Conservation (phyloP, 2,888 invertebrate species). For the Drosophila recens region DNA sequence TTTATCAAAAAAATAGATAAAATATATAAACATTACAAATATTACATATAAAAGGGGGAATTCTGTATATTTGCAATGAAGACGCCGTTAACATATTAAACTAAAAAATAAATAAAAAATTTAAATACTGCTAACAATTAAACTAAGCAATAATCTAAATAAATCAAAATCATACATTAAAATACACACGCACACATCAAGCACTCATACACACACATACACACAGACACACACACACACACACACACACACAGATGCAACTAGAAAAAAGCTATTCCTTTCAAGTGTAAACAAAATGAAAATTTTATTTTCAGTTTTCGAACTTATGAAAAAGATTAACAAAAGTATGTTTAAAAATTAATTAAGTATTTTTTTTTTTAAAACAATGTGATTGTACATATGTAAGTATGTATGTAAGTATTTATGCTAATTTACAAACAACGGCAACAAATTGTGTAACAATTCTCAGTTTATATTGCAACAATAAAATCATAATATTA, state of each 20-base stretch:
- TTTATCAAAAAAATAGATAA: constrained; percentile 77
- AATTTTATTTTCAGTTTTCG: constrained; percentile 47
- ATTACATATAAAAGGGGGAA: constrained; percentile 63
- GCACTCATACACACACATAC: constrained; percentile 1
- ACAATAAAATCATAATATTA: constrained; percentile 6
- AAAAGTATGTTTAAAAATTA: constrained; percentile 37
- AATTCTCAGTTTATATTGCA: constrained; percentile 41
- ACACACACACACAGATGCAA: constrained; percentile 7
- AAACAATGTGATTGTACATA: constrained; percentile 71
- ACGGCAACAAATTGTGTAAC: constrained; percentile 49
- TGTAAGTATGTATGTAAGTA: constrained; percentile 45
- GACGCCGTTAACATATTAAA: constrained; percentile 35
- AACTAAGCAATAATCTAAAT: not conserved
- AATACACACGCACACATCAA: not conserved
- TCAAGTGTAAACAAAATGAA: constrained; percentile 44
- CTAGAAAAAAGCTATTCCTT: constrained; percentile 21
- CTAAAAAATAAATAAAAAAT: constrained; percentile 1
- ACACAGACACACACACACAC: constrained; percentile 10
- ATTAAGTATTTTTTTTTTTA: constrained; percentile 55
- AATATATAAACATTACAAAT: constrained; percentile 59
- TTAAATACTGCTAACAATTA: not conserved
- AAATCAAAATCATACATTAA: constrained; percentile 9
- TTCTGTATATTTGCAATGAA: constrained; percentile 54
- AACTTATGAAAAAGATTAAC: constrained; percentile 25
- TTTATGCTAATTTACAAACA: constrained; percentile 57